Evolutionary conservation across 2,113 vertebrate genomes (phyloP).

Genomic region (Gasterosteus aculeatus): DNA sequence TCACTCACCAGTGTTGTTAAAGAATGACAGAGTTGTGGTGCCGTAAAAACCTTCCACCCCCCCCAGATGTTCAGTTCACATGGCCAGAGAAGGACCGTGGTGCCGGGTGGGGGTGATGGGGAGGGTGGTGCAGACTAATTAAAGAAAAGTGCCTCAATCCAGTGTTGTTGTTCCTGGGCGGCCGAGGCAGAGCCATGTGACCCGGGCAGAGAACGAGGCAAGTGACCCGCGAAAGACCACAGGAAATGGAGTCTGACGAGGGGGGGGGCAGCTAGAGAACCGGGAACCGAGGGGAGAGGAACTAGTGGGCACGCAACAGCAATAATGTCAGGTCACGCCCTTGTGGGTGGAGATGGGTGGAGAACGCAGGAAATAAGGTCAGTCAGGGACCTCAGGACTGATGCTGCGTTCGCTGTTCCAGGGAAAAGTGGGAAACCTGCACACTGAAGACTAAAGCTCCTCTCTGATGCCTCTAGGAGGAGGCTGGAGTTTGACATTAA

Average conservation of each 20-base stretch:
- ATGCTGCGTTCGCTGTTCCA: neutral
- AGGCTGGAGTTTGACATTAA: no score
- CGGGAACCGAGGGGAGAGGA: constrained; percentile 6
- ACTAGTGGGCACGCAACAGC: constrained; percentile 38
- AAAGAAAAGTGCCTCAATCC: constrained; percentile 48
- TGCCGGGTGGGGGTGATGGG: neutral
- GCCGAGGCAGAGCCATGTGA: constrained; percentile 52
- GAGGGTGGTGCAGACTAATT: constrained; percentile 42
- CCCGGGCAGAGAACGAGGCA: constrained; percentile 58
- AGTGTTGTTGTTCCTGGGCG: constrained; percentile 5
- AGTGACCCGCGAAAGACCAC: constrained; percentile 57
- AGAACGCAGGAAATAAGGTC: constrained; percentile 21
- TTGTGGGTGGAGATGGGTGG: neutral
- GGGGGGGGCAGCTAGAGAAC: neutral
- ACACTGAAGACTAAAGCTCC: neutral
- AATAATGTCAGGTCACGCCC: constrained; percentile 32
- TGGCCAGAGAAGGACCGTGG: constrained; percentile 52
- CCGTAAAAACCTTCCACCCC: constrained; percentile 28
- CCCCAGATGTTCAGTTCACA: constrained; percentile 51
- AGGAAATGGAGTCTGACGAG: constrained; percentile 59
- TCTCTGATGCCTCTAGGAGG: no score
- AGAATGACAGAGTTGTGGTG: constrained; percentile 50
- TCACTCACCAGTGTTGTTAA: constrained; percentile 63
- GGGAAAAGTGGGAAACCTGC: neutral
- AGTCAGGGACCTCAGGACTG: neutral